Percentiles rank a stretch among this genome's conserved stretches.
Evolutionary conservation across 1,140 invertebrate genomes (phyloP).

Genomic region (Bombus confusus): DNA sequence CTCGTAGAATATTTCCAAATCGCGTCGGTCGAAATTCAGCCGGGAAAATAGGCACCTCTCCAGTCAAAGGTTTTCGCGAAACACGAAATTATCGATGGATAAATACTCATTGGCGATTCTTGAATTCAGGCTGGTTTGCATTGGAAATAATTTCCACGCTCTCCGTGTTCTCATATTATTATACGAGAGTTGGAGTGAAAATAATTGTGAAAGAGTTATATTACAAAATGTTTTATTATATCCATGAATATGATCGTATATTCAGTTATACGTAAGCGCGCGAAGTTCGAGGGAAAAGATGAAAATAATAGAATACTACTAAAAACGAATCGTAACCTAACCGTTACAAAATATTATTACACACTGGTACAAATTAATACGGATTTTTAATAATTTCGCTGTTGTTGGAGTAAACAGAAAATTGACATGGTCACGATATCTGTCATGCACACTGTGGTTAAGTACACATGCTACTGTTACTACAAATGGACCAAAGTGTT

Average conservation of each 20-base stretch:
- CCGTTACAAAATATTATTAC: no score
- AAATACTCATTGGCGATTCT: not conserved
- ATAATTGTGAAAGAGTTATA: not conserved
- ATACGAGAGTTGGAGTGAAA: not conserved
- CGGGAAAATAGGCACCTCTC: not conserved
- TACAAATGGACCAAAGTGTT: no score
- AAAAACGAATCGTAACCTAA: not conserved
- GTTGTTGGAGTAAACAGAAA: no score
- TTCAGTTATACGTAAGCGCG: not conserved
- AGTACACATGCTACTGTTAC: no score
- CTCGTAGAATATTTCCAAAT: not conserved
- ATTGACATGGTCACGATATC: no score
- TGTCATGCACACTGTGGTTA: no score
- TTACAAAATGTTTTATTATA: not conserved
- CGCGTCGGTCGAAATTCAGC: not conserved
- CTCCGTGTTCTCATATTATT: not conserved
- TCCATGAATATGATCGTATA: not conserved
- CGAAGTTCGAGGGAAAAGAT: not conserved
- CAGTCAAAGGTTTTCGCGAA: not conserved
- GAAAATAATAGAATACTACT: not conserved
- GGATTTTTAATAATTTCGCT: no score
- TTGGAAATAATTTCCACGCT: not conserved
- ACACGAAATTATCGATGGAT: not conserved
- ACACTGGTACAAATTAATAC: no score
- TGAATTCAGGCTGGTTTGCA: no score